Conservation (phyloP, 2,888 invertebrate species). For the Coelinius sp. region DNA sequence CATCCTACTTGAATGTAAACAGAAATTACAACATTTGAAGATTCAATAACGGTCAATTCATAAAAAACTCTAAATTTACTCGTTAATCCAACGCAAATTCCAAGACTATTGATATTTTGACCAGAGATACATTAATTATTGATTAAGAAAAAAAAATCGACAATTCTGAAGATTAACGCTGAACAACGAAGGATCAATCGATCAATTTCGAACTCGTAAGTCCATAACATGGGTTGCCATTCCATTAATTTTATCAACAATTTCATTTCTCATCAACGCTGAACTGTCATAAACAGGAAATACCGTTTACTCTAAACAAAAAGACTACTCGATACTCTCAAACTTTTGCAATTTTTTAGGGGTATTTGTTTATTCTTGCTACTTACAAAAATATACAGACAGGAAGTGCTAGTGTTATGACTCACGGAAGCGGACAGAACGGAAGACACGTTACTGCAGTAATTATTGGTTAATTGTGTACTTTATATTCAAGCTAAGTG, state of each 20-base stretch:
- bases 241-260: neutral
- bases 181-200: constrained; percentile 21
- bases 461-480: constrained; percentile 17
- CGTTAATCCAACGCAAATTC: neutral
- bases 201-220: constrained; percentile 16
- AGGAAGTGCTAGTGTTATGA: neutral
- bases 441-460: neutral
- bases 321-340: neutral
- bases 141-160: constrained; percentile 23
- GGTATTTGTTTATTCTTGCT: neutral
- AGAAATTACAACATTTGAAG: constrained; percentile 18
- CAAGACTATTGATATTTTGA: neutral
- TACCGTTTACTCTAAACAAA: neutral
- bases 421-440: neutral
- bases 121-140: neutral
- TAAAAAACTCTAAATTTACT: no score
- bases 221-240: constrained; percentile 1
- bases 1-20: neutral
- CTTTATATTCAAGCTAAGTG: neutral
- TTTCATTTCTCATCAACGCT: neutral
- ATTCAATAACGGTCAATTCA: neutral
- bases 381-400: neutral
- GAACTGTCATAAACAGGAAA: neutral
- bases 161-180: neutral
- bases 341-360: neutral